A percentile compares a stretch with the other conserved stretches of the same genome.
These are phyloP conservation scores for Heteronetta atricapilla DNA, from an alignment of 2,113 vertebrate genomes.

Conservation along the genomic window DNA sequence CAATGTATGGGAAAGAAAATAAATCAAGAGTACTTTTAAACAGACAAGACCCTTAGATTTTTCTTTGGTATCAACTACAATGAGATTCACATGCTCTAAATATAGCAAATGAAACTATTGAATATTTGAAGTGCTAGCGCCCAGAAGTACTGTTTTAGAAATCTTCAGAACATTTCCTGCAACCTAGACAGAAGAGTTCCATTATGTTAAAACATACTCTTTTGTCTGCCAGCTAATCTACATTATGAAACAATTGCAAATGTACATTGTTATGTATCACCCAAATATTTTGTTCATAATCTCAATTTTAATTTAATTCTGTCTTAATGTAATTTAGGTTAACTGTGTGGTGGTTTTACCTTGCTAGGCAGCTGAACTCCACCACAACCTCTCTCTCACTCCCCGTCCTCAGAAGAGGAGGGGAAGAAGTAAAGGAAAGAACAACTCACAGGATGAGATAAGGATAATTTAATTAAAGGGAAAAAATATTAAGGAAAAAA, in stretches of 20 bases:
- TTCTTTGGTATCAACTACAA: background rate
- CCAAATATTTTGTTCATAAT: background rate
- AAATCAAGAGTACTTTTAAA: background rate
- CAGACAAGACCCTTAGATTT: background rate
- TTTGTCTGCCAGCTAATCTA: background rate
- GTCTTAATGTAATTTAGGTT: background rate
- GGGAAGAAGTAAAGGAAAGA: too few species aligned
- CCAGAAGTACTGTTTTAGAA: background rate
- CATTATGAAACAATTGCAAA: background rate
- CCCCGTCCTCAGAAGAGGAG: too few species aligned
- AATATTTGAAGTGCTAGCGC: background rate
- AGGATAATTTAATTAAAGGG: too few species aligned
- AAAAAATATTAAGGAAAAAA: too few species aligned
- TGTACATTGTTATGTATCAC: background rate
- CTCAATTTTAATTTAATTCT: background rate
- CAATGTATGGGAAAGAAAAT: background rate
- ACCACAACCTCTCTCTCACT: too few species aligned
- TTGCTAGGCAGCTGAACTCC: too few species aligned
- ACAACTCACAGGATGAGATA: too few species aligned
- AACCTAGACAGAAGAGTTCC: background rate
- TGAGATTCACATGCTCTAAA: background rate
- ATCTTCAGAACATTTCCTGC: background rate
- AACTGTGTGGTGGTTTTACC: background rate
- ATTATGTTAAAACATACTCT: background rate
- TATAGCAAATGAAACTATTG: background rate